These are phyloP conservation scores for Polypedilum pembai DNA, from an alignment of 1,140 invertebrate genomes.

Conservation along the genomic window DNA sequence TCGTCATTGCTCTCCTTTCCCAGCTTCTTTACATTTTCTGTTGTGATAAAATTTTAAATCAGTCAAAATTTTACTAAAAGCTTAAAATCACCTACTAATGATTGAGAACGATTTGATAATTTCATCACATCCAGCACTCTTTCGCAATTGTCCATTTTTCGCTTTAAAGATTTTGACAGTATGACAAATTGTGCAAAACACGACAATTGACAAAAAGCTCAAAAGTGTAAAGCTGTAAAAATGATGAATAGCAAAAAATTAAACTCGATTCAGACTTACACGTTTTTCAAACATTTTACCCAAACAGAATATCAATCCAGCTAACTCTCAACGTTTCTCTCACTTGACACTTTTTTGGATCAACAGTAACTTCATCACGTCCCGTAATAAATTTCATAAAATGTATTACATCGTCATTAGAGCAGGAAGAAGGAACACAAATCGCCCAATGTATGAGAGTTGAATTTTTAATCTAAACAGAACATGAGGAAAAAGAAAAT, in stretches of 20 bases:
- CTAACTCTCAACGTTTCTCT: conserved; percentile 37
- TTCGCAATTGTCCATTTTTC: conserved; percentile 28
- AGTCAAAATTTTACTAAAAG: conserved; percentile 42
- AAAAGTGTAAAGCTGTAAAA: conserved; percentile 37
- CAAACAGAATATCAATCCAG: conserved; percentile 44
- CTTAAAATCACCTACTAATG: conserved; percentile 33
- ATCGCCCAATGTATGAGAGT: conserved; percentile 54
- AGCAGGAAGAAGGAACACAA: conserved; percentile 54
- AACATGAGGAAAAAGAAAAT: conserved; percentile 24
- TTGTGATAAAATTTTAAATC: conserved; percentile 50
- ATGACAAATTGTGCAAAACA: conserved; percentile 33
- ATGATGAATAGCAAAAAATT: conserved; percentile 1
- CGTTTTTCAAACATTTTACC: conserved; percentile 40
- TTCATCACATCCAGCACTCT: conserved; percentile 29
- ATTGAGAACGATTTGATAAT: conserved; percentile 34
- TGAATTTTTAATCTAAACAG: conserved; percentile 39
- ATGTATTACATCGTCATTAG: conserved; percentile 45
- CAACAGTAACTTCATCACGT: conserved; percentile 48
- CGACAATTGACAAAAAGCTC: conserved; percentile 36
- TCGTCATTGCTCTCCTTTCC: conserved; percentile 46
- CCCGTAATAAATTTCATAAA: conserved; percentile 49
- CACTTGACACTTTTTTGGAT: conserved; percentile 41
- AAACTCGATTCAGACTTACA: no score
- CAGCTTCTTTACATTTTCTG: conserved; percentile 52
- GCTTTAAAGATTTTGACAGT: conserved; percentile 29